Evolutionary conservation across 1,140 invertebrate species (phyloP).

Genomic region (Formica selysi): DNA sequence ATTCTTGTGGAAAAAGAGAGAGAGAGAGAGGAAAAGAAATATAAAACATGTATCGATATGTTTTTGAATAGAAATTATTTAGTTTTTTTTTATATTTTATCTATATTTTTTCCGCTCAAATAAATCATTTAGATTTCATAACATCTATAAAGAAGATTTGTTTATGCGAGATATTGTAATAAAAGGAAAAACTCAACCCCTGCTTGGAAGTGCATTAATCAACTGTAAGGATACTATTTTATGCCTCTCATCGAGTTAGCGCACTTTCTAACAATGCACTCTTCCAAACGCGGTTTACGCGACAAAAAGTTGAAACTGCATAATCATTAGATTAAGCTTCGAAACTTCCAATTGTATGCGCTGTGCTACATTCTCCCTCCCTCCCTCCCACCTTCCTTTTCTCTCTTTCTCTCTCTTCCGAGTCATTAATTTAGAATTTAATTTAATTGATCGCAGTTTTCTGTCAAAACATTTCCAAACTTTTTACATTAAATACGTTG

Average conservation of each 20-base stretch:
- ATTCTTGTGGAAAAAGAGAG: no score
- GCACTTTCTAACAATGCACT: conserved; percentile 46
- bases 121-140: conserved; percentile 6
- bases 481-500: no score
- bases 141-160: background rate
- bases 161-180: background rate
- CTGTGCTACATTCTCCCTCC: background rate
- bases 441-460: background rate
- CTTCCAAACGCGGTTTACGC: conserved; percentile 25
- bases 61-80: background rate
- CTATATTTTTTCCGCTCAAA: background rate
- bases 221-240: conserved; percentile 12
- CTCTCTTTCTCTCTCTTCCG: background rate
- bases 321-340: conserved; percentile 33
- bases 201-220: conserved; percentile 22
- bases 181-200: conserved; percentile 16
- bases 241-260: conserved; percentile 38
- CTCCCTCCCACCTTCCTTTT: background rate
- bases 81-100: background rate
- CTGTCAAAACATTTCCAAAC: background rate
- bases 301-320: conserved; percentile 40
- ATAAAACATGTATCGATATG: no score
- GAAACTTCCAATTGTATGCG: conserved; percentile 31
- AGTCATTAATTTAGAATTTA: conserved; percentile 30
- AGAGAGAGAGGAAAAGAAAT: no score